Evolutionary conservation across 1,140 invertebrate genomes (phyloP).

Genomic region (Pseudomyrmex gracilis): DNA sequence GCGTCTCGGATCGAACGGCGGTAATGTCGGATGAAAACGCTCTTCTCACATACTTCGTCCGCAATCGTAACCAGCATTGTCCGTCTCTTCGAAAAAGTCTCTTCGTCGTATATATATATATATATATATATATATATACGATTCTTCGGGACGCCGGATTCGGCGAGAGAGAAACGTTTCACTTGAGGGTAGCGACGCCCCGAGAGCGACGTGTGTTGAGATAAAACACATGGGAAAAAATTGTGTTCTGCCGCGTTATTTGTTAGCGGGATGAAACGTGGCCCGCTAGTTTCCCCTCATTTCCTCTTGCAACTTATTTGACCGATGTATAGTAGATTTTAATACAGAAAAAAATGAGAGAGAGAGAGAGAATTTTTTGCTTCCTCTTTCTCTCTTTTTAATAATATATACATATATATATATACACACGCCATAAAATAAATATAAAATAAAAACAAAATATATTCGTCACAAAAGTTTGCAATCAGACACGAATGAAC

Average conservation of each 20-base stretch:
- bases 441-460: no score
- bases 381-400: no score
- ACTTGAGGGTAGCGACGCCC: no score
- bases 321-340: not conserved
- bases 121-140: not conserved
- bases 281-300: not conserved
- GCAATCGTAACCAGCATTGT: slow-evolving; percentile 25
- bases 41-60: slow-evolving; percentile 1
- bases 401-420: no score
- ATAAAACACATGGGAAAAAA: slow-evolving; percentile 46
- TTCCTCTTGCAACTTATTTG: slow-evolving; percentile 10
- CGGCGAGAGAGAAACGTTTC: not conserved
- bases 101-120: not conserved
- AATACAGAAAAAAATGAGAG: not conserved
- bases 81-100: slow-evolving; percentile 2
- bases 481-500: no score
- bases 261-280: not conserved
- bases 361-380: no score
- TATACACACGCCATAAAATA: no score
- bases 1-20: slow-evolving; percentile 11
- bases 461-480: no score
- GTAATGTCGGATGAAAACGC: slow-evolving; percentile 2
- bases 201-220: slow-evolving; percentile 14
- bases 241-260: slow-evolving; percentile 26
- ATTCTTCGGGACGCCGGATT: slow-evolving; percentile 21